phyloP scores from a whole-genome alignment of 2,113 vertebrate species.

The Aphyosemion australe region DNA sequence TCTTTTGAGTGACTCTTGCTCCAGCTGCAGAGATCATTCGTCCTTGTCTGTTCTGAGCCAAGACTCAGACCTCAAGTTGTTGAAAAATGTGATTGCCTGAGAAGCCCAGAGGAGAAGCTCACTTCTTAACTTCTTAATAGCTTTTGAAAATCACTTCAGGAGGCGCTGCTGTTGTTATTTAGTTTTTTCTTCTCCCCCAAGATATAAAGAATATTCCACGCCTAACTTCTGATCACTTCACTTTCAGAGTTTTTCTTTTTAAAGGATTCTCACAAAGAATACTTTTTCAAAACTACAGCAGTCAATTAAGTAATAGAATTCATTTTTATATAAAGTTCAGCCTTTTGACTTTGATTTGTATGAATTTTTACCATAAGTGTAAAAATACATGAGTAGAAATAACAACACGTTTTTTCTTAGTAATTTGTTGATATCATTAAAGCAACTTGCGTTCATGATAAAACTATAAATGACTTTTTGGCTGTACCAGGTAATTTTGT shows the following conservation, averaged over 20 bases:
- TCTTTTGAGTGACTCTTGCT: not conserved
- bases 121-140: constrained; percentile 28
- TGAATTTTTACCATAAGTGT: no score
- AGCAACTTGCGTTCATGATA: not conserved
- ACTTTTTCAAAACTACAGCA: not conserved
- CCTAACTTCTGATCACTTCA: constrained; percentile 1
- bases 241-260: not conserved
- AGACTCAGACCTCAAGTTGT: constrained; percentile 29
- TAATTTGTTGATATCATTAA: no score
- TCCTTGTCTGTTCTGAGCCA: constrained; percentile 8
- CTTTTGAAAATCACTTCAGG: constrained; percentile 37
- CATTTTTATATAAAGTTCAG: no score
- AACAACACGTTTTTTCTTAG: no score
- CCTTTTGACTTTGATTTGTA: no score
- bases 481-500: not conserved
- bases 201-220: constrained; percentile 4
- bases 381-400: no score
- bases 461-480: no score
- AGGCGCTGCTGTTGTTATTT: not conserved
- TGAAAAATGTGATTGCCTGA: constrained; percentile 49
- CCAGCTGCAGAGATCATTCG: constrained; percentile 19
- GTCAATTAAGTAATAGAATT: no score
- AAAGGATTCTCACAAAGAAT: not conserved
- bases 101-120: constrained; percentile 33
- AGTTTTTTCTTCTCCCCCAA: not conserved